Percentiles rank a stretch among this genome's conserved stretches.
phyloP scores from a whole-genome alignment of 1,140 invertebrate species.

The Drosophila ercepeae region DNA sequence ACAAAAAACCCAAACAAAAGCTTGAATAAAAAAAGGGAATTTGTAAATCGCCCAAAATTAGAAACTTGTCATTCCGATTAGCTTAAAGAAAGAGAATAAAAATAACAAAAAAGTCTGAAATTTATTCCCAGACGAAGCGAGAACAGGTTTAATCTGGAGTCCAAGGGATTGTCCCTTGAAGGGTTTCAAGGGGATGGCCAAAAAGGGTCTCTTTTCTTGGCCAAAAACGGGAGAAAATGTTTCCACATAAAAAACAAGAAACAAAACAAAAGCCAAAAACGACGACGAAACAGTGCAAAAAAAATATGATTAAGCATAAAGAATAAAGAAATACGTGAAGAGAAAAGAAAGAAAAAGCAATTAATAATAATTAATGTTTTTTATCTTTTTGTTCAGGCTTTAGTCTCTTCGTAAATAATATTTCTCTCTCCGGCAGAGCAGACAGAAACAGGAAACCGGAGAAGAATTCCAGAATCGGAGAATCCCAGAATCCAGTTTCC shows the following conservation, averaged over 20 bases:
- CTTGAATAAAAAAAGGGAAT: constrained; percentile 17
- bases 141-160: constrained; percentile 40
- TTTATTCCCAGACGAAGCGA: constrained; percentile 2
- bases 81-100: constrained; percentile 40
- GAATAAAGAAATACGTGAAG: constrained; percentile 25
- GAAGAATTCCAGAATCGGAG: constrained; percentile 4
- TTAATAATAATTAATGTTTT: constrained; percentile 82
- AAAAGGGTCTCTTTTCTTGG: constrained; percentile 26
- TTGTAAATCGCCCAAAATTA: constrained; percentile 60
- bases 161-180: constrained; percentile 34
- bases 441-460: constrained; percentile 41
- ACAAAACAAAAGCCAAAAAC: constrained; percentile 74
- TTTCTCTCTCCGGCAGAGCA: constrained; percentile 20
- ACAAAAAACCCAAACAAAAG: constrained; percentile 12
- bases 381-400: constrained; percentile 70
- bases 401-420: constrained; percentile 18
- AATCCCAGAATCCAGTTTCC: constrained; percentile 17
- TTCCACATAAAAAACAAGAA: constrained; percentile 32
- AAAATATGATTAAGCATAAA: constrained; percentile 58
- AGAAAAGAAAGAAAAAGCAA: constrained; percentile 59
- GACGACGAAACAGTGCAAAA: constrained; percentile 31
- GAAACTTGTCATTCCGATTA: constrained; percentile 74
- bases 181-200: constrained; percentile 19
- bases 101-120: constrained; percentile 25
- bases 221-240: constrained; percentile 42